Percentiles rank a stretch among this genome's conserved stretches.
These are phyloP conservation scores for Macroteleia sp. DNA, from an alignment of 2,888 invertebrate genomes.

Conservation along the genomic window DNA sequence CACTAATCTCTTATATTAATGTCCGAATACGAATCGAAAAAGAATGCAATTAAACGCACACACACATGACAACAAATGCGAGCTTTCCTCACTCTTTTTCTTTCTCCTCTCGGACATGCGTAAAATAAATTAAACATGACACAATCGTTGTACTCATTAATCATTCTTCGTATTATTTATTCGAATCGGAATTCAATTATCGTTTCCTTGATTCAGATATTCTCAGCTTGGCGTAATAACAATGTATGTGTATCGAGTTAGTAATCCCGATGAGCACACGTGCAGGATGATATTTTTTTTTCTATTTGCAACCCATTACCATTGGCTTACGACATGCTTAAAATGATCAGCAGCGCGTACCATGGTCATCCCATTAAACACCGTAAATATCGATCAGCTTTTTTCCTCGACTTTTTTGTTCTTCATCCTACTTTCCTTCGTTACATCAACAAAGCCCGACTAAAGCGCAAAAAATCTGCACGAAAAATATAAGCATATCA, in stretches of 20 bases:
- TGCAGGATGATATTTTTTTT: slow-evolving; percentile 33
- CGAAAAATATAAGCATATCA: slow-evolving; percentile 31
- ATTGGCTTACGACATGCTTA: slow-evolving; percentile 40
- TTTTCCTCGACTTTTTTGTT: slow-evolving; percentile 8
- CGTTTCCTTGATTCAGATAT: slow-evolving; percentile 23
- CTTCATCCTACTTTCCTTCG: slow-evolving; percentile 12
- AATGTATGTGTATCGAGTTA: slow-evolving; percentile 33
- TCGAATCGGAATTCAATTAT: slow-evolving; percentile 29
- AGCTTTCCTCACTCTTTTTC: too few relatives aligned
- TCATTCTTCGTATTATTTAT: slow-evolving; percentile 35
- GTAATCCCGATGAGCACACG: slow-evolving; percentile 39
- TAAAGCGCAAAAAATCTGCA: slow-evolving; percentile 25
- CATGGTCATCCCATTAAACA: slow-evolving; percentile 55
- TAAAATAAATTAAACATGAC: slow-evolving; percentile 24
- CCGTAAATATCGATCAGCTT: slow-evolving; percentile 42
- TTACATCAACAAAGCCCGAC: slow-evolving; percentile 10
- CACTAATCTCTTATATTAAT: too few relatives aligned
- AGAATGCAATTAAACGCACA: neutral
- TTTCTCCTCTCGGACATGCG: neutral
- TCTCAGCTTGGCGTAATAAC: slow-evolving; percentile 29
- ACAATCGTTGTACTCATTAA: slow-evolving; percentile 23
- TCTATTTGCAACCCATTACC: slow-evolving; percentile 30
- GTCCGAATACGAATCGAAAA: too few relatives aligned
- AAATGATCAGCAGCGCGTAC: slow-evolving; percentile 48
- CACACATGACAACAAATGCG: too few relatives aligned